Conservation (phyloP, 2,888 invertebrate species). For the Hypsopygia costalis region DNA sequence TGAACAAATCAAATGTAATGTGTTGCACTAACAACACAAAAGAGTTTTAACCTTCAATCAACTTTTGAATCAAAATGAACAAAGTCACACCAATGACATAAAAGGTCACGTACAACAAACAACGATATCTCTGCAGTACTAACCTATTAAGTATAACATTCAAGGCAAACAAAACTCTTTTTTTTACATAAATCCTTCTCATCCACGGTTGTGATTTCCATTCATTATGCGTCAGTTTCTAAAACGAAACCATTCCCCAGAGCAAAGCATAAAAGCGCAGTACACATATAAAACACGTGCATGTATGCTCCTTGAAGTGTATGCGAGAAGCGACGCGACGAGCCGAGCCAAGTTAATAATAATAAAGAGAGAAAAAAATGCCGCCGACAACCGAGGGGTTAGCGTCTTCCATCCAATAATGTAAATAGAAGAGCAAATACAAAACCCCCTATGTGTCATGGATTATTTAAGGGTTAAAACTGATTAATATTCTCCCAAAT, state of each 20-base stretch:
- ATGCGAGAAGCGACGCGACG: constrained; percentile 30
- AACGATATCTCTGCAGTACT: too few relatives aligned
- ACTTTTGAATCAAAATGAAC: too few relatives aligned
- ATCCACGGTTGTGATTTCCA: constrained; percentile 24
- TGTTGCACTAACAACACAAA: too few relatives aligned
- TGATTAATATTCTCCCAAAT: constrained; percentile 5
- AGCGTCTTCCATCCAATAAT: constrained; percentile 57
- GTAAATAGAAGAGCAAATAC: constrained; percentile 52
- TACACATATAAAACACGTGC: constrained; percentile 14
- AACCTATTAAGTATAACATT: too few relatives aligned
- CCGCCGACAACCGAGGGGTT: constrained; percentile 61
- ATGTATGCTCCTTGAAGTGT: constrained; percentile 21
- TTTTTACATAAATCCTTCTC: constrained; percentile 9
- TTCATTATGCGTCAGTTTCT: constrained; percentile 29
- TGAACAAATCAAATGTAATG: too few relatives aligned
- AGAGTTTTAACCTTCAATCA: too few relatives aligned
- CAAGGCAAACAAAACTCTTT: too few relatives aligned
- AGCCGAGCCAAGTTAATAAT: constrained; percentile 66
- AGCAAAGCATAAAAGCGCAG: constrained; percentile 19
- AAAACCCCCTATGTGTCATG: constrained; percentile 41
- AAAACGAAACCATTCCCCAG: constrained; percentile 17
- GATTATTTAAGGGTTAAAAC: constrained; percentile 13
- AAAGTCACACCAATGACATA: too few relatives aligned
- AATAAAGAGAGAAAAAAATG: constrained; percentile 73
- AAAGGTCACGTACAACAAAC: too few relatives aligned